These are phyloP conservation scores for Frankliniella fusca DNA, from an alignment of 2,888 invertebrate species.

Conservation along the genomic window DNA sequence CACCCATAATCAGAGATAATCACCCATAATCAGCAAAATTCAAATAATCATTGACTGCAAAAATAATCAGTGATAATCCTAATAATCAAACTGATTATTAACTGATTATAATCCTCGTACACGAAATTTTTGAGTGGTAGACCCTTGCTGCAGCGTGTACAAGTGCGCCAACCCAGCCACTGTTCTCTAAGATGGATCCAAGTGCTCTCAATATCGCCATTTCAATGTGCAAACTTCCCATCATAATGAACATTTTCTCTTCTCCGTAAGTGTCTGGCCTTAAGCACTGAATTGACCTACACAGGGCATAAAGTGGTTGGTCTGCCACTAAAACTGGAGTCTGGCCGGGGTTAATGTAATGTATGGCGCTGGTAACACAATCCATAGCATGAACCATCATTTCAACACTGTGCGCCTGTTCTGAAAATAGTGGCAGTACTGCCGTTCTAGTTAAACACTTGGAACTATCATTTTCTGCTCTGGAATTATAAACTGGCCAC, in stretches of 20 bases:
- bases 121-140: too few relatives aligned
- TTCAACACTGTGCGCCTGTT: conserved; percentile 37
- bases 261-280: conserved; percentile 41
- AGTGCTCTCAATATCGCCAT: conserved; percentile 40
- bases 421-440: conserved; percentile 39
- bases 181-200: conserved; percentile 39
- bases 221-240: conserved; percentile 43
- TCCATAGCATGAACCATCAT: conserved; percentile 40
- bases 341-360: conserved; percentile 40
- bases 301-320: conserved; percentile 41
- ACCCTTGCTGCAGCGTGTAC: too few relatives aligned
- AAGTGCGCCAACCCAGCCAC: conserved; percentile 40
- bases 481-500: too few relatives aligned
- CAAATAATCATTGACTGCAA: too few relatives aligned
- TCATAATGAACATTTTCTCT: conserved; percentile 40
- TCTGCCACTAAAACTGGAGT: conserved; percentile 40
- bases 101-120: too few relatives aligned
- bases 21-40: too few relatives aligned
- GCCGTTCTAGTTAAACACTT: too few relatives aligned
- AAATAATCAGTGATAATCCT: too few relatives aligned
- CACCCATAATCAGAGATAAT: too few relatives aligned
- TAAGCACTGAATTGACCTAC: conserved; percentile 42
- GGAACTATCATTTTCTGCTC: too few relatives aligned
- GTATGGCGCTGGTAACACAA: conserved; percentile 31
- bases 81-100: too few relatives aligned